These are phyloP conservation scores for Panorpa germanica DNA, from an alignment of 2,888 invertebrate genomes.

Conservation along the genomic window DNA sequence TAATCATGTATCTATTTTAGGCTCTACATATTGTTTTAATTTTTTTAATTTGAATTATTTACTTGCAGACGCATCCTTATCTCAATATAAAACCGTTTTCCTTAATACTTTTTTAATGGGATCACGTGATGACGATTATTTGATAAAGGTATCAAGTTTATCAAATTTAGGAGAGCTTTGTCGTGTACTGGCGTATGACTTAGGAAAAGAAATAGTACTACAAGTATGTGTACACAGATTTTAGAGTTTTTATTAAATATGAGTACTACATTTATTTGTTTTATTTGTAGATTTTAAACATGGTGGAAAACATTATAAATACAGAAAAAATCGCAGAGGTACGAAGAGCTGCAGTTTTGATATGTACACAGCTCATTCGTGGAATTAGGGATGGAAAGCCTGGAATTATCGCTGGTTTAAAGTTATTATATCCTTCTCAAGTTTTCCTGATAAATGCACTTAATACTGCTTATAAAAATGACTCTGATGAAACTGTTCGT, in stretches of 20 bases:
- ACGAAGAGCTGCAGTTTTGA: constrained; percentile 58
- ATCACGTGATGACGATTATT: constrained; percentile 45
- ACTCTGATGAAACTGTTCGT: too few species aligned
- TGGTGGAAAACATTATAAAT: constrained; percentile 45
- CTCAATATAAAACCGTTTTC: constrained; percentile 44
- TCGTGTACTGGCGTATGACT: constrained; percentile 47
- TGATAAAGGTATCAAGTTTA: constrained; percentile 61
- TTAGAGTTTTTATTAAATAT: constrained; percentile 9
- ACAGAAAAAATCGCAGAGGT: constrained; percentile 54
- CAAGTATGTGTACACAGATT: constrained; percentile 9
- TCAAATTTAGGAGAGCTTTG: constrained; percentile 73
- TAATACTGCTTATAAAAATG: too few species aligned
- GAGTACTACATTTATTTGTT: constrained; percentile 10
- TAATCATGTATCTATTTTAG: too few species aligned
- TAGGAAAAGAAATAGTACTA: too few species aligned
- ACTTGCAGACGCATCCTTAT: constrained; percentile 47
- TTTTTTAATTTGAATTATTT: too few species aligned
- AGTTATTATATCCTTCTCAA: too few species aligned
- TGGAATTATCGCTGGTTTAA: too few species aligned
- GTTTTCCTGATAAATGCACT: constrained; percentile 47
- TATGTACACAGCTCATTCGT: too few species aligned
- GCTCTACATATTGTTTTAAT: too few species aligned
- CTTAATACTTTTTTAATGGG: constrained; percentile 53
- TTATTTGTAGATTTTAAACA: constrained; percentile 43
- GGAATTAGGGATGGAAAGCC: too few species aligned